Evolutionary conservation across 1,140 invertebrate genomes (phyloP), one percentile per base, ranked within the genome.

Genomic region (Ceratina australensis): DNA sequence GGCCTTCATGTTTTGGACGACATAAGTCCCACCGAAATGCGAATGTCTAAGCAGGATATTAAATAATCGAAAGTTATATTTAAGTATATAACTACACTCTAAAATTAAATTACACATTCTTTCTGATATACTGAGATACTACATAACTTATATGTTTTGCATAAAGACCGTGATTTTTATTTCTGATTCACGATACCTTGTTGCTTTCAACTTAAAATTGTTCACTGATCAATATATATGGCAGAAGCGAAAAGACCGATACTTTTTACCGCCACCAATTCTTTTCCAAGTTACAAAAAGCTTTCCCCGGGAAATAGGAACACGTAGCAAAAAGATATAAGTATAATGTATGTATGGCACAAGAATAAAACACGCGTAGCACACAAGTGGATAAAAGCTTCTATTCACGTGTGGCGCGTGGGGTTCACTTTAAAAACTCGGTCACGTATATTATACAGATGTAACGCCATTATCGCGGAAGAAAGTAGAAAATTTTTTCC

Each of bases 1-100:
- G 15, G 97, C 97, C 91, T 99, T 98, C 94, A 99, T 95, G 88
- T 98, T 98, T 89, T 97, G 95, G 2, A 99, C 95, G 1, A 96
- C 95, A 92, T 95, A 99, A 15, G 97, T 98, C 47, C 98, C 98
- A 22, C 97, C 97, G 91, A 99, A 99, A 82, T 96, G 94, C 0
- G 97, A 98, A 93, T 98, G 97, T 76, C 97, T 92, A 78, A 56
- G 69, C 15, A 66, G n/a, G 18, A 13, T 20, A 26, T 22, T 54
- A 26, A 56, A 74, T n/a, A 66, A 74, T 56, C 3, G 0, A 49
- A 22, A 16, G 20, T 50, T 7, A 10, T 10, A 7, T 42, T 42
- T 7, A 42, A 42, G 8, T 42, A 42, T 42, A 42, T 7, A 8
- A 10, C 10, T 42, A 5, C 10, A 42, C 33, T 42, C 7, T 42